Base-by-base conservation (phyloP, 2,113 vertebrate species). In the Strix aluco region DNA sequence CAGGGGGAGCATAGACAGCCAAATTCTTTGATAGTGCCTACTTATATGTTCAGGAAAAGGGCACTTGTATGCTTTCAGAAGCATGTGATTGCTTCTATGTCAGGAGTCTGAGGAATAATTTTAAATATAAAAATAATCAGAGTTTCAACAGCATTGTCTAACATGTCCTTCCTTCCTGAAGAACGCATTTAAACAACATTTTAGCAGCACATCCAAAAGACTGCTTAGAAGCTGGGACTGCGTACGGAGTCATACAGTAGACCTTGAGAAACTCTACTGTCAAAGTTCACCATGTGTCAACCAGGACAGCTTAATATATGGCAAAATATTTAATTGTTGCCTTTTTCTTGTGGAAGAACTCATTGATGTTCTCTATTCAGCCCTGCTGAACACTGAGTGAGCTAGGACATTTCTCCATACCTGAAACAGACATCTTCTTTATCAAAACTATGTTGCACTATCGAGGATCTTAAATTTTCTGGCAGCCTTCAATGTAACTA, bases 181-280 rank as follows among this genome's bases (percentile, higher is more conserved):
- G 16, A 65, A 32, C 3, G 10, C 29, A 34, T 58, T 62, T 57
- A 36, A 47, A 42, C 15, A 49, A 17, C 21, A 13, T 32, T 86
- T 59, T 55, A 74, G 14, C 14, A 75, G 16, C 26, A 5, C 22
- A 44, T 58, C 42, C 52, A 47, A 26, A 74, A 72, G 52, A 52
- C 47, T 30, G 26, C 20, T 47, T 74, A 58, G 34, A 62, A 87
- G 57, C 40, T 47, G 12, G 52, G 13, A 42, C 27, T 13, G 9
- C 0, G 0, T 57, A 52, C 34, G 0, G 1, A 36, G 15, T 9
- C 29, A 9, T 36, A 66, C n/a, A 18, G 36, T 17, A 38, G 20
- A 18, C 32, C 25, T 27, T 21, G 32, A 70, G 32, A 81, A 85
- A 63, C 38, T 36, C 36, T 27, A 9, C 34, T 38, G 38, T n/a